Percentiles rank a stretch among this genome's conserved stretches.
Evolutionary conservation across 2,888 invertebrate genomes (phyloP).

Genomic region (Synergus laeviventris): DNA sequence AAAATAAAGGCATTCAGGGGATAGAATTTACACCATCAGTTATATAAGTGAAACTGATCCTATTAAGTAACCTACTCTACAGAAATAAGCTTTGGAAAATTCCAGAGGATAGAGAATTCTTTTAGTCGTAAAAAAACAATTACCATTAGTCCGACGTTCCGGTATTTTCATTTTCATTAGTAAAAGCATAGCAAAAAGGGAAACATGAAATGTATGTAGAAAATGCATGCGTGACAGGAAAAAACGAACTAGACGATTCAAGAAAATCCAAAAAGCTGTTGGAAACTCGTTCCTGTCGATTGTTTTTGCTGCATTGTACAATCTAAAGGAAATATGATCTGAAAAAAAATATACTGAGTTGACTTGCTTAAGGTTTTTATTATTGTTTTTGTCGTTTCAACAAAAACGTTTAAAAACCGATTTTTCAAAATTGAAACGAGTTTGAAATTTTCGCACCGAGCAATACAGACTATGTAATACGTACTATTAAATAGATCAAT

Average conservation of each 20-base stretch:
- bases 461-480: too few relatives aligned
- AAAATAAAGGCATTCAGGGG: background rate
- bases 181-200: background rate
- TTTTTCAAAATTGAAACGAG: too few relatives aligned
- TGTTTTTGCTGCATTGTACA: too few relatives aligned
- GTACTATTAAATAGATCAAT: background rate
- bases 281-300: background rate
- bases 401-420: too few relatives aligned
- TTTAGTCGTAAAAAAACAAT: background rate
- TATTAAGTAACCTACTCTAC: background rate
- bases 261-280: background rate
- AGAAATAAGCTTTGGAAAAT: background rate
- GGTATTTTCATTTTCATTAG: conserved; percentile 15
- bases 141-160: background rate
- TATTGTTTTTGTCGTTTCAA: too few relatives aligned
- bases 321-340: too few relatives aligned
- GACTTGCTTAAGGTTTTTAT: too few relatives aligned
- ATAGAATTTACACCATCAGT: background rate
- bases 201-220: background rate
- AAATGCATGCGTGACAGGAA: background rate
- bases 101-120: background rate
- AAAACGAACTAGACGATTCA: background rate
- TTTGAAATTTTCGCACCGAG: background rate
- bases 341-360: too few relatives aligned
- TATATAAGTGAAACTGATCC: conserved; percentile 12